Conservation (phyloP, 2,113 vertebrate species). For the Ageneiosus marmoratus region DNA sequence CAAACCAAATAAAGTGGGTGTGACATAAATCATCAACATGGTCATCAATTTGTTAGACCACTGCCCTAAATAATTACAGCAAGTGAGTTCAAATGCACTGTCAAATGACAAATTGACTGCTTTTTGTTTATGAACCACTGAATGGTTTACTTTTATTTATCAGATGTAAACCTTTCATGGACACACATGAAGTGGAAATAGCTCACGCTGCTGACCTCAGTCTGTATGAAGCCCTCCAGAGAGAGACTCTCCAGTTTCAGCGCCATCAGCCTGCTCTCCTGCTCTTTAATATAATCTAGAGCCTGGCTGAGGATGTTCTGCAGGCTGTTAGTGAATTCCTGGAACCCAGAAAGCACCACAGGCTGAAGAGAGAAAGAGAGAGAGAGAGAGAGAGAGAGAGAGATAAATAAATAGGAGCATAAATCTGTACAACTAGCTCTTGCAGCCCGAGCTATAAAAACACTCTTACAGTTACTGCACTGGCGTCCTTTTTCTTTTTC, state of each 20-base stretch:
- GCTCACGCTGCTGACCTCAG: constrained; percentile 70
- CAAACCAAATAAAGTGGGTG: not conserved
- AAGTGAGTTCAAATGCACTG: not conserved
- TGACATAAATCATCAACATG: not conserved
- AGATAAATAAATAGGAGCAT: not conserved
- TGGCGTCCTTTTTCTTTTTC: constrained; percentile 96
- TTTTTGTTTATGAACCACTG: not conserved
- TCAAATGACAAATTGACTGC: not conserved
- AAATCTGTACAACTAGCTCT: too few relatives aligned
- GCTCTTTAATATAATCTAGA: constrained; percentile 85
- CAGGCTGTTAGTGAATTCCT: constrained; percentile 83
- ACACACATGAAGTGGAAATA: not conserved
- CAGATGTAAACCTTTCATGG: not conserved
- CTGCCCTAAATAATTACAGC: not conserved
- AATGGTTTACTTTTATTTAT: not conserved
- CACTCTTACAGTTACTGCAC: constrained; percentile 74
- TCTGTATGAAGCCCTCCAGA: constrained; percentile 79
- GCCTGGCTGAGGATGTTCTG: constrained; percentile 84
- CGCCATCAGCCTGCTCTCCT: constrained; percentile 82
- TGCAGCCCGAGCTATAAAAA: not conserved
- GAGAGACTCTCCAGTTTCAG: constrained; percentile 87
- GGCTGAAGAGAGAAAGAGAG: constrained; percentile 73
- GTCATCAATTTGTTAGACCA: not conserved
- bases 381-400: not conserved
- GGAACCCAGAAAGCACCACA: constrained; percentile 84